These are phyloP conservation scores for Xiphophorus maculatus DNA, from an alignment of 2,113 vertebrate genomes.

Conservation along the genomic window DNA sequence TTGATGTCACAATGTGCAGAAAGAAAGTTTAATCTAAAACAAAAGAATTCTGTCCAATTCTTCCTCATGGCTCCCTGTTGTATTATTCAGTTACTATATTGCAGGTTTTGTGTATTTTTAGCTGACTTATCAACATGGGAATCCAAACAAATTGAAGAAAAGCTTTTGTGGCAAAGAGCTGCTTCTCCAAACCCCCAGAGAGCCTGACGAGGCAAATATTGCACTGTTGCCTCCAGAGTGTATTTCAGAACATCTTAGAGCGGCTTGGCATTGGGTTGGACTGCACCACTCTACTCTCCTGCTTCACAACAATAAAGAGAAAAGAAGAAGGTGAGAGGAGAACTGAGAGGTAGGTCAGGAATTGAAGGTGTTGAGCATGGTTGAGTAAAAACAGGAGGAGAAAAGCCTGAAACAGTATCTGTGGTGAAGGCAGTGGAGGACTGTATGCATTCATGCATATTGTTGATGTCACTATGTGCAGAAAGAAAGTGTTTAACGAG, in stretches of 20 bases:
- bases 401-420: conserved; percentile 9
- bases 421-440: background rate
- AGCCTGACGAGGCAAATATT: conserved; percentile 5
- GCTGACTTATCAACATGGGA: background rate
- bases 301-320: conserved; percentile 8
- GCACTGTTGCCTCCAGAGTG: conserved; percentile 2
- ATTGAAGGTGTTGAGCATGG: conserved; percentile 6
- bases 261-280: background rate
- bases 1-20: conserved; percentile 36
- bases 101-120: background rate
- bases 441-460: background rate
- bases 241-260: conserved; percentile 17
- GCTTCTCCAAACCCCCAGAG: background rate
- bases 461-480: conserved; percentile 39
- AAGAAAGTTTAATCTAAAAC: conserved; percentile 7
- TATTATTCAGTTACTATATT: background rate
- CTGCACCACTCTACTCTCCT: conserved; percentile 8
- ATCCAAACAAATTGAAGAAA: background rate
- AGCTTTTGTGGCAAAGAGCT: conserved; percentile 2
- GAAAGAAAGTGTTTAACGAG: conserved; percentile 50
- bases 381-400: background rate
- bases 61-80: too few relatives aligned
- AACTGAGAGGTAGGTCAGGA: conserved; percentile 9
- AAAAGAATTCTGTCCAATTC: too few relatives aligned
- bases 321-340: conserved; percentile 7